Base-by-base conservation (phyloP, 2,797 vertebrate species). In the Microctenopoma steveboyesi region DNA sequence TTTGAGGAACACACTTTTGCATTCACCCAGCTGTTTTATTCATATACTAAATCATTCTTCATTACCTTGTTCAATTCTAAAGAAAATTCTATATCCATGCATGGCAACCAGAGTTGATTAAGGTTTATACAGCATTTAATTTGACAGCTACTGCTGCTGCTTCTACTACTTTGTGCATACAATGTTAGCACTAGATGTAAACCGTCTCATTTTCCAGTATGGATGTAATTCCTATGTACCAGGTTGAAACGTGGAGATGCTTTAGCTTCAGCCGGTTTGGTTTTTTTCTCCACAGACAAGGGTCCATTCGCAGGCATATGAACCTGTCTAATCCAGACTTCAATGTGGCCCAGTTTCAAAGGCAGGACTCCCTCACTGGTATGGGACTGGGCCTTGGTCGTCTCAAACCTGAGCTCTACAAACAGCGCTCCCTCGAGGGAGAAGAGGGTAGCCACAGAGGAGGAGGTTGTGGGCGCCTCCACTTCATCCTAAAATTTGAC, bases 281-380 rank as follows among this genome's bases (percentile, higher is more conserved):
- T 78, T 49, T 40, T 70, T 74, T 72, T 27, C 33, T 73, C 64
- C 14, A 72, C 86, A 94, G 93, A 70, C 92, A 91, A 79, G 90
- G 96, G 64, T 96, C 98, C 15, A 96, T 99, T 76, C 95, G 95
- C 78, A 95, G 97, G 84, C 97, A 99, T 81, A 96, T 99, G 91
- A 99, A 99, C 92, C 93, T 98, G 76, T 99, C 98, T 22, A 98
- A 99, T 76, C 98, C 97, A 0, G 98, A 99, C 89, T 99, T 99
- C 92, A 98, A 96, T 47, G 94, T 98, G 88, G 96, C 98, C 35
- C 97, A 98, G 90, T 97, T 97, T 78, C 98, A 98, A 89, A 96
- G 96, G 75, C 97, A 99, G 89, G 97, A 99, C 74, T 97, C 98
- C 16, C 90, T 97, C 79, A 97, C 97, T 0, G 97, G 97, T 47